phyloP scores from a whole-genome alignment of 1,140 invertebrate genomes.

The Harpegnathos saltator region DNA sequence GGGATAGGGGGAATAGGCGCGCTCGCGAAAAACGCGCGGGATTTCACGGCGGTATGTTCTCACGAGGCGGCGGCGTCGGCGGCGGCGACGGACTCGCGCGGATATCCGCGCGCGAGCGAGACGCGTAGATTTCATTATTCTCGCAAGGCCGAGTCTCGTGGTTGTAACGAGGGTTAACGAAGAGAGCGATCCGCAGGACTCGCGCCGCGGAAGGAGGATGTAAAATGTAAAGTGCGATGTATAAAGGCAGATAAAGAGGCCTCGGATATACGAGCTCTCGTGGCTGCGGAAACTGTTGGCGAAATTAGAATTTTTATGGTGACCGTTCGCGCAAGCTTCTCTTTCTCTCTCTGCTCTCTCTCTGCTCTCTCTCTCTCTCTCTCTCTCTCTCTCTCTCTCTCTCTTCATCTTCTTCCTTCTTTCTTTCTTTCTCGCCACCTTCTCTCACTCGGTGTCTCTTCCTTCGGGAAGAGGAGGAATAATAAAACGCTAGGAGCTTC shows the following conservation, averaged over 20 bases:
- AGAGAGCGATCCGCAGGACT: slow-evolving; percentile 5
- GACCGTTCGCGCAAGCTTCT: slow-evolving; percentile 24
- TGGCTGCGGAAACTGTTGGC: slow-evolving; percentile 39
- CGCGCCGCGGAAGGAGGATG: slow-evolving; percentile 13
- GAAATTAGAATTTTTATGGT: slow-evolving; percentile 69
- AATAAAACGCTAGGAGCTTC: slow-evolving; percentile 55
- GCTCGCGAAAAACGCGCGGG: slow-evolving; percentile 23
- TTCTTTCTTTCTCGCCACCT: background rate
- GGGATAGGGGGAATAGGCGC: background rate
- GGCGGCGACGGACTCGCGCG: slow-evolving; percentile 5
- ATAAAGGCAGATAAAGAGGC: slow-evolving; percentile 52
- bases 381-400: background rate
- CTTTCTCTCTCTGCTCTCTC: background rate
- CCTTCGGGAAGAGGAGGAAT: slow-evolving; percentile 31
- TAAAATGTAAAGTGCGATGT: slow-evolving; percentile 37
- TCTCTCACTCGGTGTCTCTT: background rate
- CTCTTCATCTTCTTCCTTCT: background rate
- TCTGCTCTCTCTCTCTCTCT: background rate
- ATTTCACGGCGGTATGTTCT: slow-evolving; percentile 13
- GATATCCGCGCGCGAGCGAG: slow-evolving; percentile 41
- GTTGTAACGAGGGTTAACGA: slow-evolving; percentile 33
- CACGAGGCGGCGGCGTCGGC: no score
- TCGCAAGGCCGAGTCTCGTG: background rate
- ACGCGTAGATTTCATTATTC: slow-evolving; percentile 50
- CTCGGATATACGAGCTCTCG: slow-evolving; percentile 43